Base-by-base conservation (phyloP, 2,797 vertebrate species). In the Gymnothorax javanicus region DNA sequence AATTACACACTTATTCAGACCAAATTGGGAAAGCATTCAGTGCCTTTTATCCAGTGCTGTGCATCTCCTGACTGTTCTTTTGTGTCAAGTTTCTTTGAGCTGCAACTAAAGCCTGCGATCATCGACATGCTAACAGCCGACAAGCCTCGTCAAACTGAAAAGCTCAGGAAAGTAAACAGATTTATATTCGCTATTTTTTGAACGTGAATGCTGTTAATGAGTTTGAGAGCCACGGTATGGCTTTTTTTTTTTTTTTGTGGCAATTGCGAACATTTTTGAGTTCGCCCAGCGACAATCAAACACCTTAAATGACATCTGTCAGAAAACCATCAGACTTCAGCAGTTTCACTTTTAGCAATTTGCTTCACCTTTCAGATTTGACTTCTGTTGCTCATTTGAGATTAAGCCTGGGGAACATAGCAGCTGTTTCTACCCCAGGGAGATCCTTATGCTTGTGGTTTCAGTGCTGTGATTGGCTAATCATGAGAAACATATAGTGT, bases 301-400 rank as follows among this genome's bases (percentile, higher is more conserved):
- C 52, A 58, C 79, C 71, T 62, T 86, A 75, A 87, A 52, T 69
- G 82, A 82, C 85, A 82, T 82, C 87, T 79, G 86, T 87, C 77
- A 77, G 52, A 75, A 52, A 56, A 52, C 79, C n/a, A 13, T 56
- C 23, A 52, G 9, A 54, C 20, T 9, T 60, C 62, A 67, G 25
- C 25, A 23, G 81, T 62, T 50, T 71, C 87, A 64, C 54, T 58
- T 52, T 50, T 23, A 54, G 7, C 33, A 75, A 50, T 73, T 73
- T 75, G 52, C 15, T 20, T n/a, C 17, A 43, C 13, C 7, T 50
- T 85, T 56, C 43, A 73, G 84, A 71, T 57, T 71, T 71, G 15
- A 8, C 59, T 59, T 2, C 25, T 67, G 17, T 64, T 77, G 23
- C 23, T 67, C 50, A 59, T 52, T 67, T 59, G 75, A 82, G 50